Percentiles rank a stretch among this genome's conserved stretches.
phyloP scores from a whole-genome alignment of 2,113 vertebrate genomes.

The Copsychus sechellarum region DNA sequence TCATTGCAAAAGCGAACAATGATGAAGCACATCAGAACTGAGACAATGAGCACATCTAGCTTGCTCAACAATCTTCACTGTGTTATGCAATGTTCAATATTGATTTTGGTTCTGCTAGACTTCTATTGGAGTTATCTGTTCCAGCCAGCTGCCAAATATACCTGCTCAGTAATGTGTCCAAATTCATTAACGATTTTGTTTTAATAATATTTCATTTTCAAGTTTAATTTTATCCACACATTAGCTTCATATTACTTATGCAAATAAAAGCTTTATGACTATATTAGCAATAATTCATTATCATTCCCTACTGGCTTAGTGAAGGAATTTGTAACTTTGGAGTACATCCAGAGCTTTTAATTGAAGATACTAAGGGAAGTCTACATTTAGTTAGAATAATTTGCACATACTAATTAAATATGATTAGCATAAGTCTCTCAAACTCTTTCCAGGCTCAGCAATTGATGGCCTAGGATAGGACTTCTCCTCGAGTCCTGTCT shows the following conservation, averaged over 20 bases:
- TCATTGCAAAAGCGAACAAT: not conserved
- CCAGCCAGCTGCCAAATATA: constrained; percentile 53
- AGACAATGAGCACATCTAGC: not conserved
- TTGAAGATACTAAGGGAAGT: constrained; percentile 52
- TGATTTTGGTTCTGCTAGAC: constrained; percentile 49
- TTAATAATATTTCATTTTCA: constrained; percentile 68
- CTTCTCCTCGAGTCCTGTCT: not conserved
- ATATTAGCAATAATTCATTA: constrained; percentile 64
- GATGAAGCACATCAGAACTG: not conserved
- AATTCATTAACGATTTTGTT: constrained; percentile 60
- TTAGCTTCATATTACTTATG: constrained; percentile 65
- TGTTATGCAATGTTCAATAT: constrained; percentile 27
- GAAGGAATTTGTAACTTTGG: constrained; percentile 50
- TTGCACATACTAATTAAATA: constrained; percentile 46
- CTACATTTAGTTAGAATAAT: constrained; percentile 21
- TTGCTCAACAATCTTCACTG: not conserved
- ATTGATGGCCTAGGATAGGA: not conserved
- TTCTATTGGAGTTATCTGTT: constrained; percentile 52
- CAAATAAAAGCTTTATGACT: constrained; percentile 67
- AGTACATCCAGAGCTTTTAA: constrained; percentile 55
- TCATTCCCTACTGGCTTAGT: constrained; percentile 51
- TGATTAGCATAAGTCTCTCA: constrained; percentile 44
- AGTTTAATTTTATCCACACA: constrained; percentile 65
- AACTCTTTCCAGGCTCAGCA: not conserved
- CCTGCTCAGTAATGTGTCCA: constrained; percentile 46